Evolutionary conservation across 37 sponge, comb jelly and placozoan species (phyloP).

Genomic region (Petrosia ficiformis): DNA sequence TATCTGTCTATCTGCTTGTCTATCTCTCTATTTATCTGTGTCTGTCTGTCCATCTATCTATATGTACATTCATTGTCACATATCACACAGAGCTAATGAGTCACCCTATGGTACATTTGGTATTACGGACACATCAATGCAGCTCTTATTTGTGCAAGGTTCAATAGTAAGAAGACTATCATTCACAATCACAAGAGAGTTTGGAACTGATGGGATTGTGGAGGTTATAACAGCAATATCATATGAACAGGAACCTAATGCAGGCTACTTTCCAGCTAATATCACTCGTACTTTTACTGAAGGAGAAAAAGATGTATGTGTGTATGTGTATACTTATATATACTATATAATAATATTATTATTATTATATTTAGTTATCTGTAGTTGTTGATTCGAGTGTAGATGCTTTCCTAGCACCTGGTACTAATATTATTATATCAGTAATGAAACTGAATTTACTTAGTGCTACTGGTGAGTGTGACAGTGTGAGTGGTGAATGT

Average conservation of each 20-base stretch:
- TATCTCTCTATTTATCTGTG: too few species aligned
- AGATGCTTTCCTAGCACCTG: slow-evolving; percentile 48
- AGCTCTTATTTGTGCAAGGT: not conserved
- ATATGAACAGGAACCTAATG: slow-evolving; percentile 24
- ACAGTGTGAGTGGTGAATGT: too few species aligned
- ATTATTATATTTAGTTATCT: not conserved
- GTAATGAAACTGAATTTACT: slow-evolving; percentile 31
- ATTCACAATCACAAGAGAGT: slow-evolving; percentile 30
- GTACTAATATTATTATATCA: slow-evolving; percentile 31
- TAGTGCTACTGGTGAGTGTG: not conserved
- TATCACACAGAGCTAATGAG: slow-evolving; percentile 38
- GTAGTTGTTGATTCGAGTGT: not conserved
- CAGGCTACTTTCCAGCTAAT: not conserved
- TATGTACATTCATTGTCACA: not conserved
- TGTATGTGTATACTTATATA: not conserved
- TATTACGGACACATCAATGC: slow-evolving; percentile 5
- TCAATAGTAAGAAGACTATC: slow-evolving; percentile 13
- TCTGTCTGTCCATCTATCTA: not conserved
- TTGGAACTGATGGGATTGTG: slow-evolving; percentile 30
- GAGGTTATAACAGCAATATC: slow-evolving; percentile 10
- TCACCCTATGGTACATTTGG: slow-evolving; percentile 53
- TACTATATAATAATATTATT: not conserved
- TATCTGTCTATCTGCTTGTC: too few species aligned
- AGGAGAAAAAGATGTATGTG: not conserved
- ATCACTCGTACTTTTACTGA: not conserved